Evolutionary conservation across 2,113 vertebrate species (phyloP).

Genomic region (Amia ocellicauda): DNA sequence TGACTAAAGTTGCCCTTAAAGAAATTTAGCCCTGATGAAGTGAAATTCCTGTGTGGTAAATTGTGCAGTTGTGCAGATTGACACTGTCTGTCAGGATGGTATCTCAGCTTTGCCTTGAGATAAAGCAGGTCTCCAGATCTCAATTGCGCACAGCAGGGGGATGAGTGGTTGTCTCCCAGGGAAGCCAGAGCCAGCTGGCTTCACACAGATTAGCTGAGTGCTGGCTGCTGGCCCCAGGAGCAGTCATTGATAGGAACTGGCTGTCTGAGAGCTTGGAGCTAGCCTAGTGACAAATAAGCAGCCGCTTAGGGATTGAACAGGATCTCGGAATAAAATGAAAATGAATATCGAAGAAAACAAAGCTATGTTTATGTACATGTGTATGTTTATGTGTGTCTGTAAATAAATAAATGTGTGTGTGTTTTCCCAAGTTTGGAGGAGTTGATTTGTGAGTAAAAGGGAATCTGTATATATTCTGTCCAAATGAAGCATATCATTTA

Average conservation of each 20-base stretch:
- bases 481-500: too few relatives aligned
- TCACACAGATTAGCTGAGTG: conserved; percentile 38
- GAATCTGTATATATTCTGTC: too few relatives aligned
- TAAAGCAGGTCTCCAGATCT: conserved; percentile 40
- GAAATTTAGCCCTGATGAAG: not conserved
- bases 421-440: not conserved
- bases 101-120: conserved; percentile 32
- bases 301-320: not conserved
- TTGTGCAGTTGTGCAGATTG: conserved; percentile 26
- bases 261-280: conserved; percentile 1
- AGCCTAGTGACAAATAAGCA: not conserved
- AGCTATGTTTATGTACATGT: not conserved
- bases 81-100: conserved; percentile 34
- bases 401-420: not conserved
- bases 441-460: too few relatives aligned
- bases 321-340: not conserved
- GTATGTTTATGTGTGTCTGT: not conserved
- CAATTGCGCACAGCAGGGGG: conserved; percentile 41
- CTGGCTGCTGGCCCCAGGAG: conserved; percentile 30
- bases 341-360: not conserved
- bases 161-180: conserved; percentile 35
- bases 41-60: conserved; percentile 1
- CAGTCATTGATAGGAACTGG: conserved; percentile 7
- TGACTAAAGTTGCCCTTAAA: not conserved
- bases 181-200: conserved; percentile 46